These are phyloP conservation scores for Macroramphosus scolopax DNA, from an alignment of 2,797 vertebrate genomes.

Conservation along the genomic window DNA sequence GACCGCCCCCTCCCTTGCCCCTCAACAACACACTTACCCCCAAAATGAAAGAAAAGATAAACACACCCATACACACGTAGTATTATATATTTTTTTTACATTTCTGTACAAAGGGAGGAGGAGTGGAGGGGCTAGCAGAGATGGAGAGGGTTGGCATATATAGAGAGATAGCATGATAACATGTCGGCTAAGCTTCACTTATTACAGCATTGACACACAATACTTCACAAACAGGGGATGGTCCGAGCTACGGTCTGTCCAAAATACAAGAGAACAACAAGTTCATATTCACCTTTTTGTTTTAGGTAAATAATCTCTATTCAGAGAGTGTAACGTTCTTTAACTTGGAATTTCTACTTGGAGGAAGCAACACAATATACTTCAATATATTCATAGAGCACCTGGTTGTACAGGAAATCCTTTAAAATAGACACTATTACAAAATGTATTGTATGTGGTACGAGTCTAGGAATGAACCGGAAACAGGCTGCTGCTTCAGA, in stretches of 20 bases:
- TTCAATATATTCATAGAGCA: constrained; percentile 39
- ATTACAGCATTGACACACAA: constrained; percentile 52
- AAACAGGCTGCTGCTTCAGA: no score
- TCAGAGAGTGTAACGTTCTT: constrained; percentile 4
- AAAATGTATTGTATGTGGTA: constrained; percentile 8
- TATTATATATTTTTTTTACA: constrained; percentile 75
- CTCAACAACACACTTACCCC: constrained; percentile 42
- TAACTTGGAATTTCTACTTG: neutral
- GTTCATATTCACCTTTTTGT: no score
- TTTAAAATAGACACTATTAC: constrained; percentile 12
- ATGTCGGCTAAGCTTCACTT: constrained; percentile 47
- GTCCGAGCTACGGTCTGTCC: constrained; percentile 37
- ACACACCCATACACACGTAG: constrained; percentile 63
- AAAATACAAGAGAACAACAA: constrained; percentile 14
- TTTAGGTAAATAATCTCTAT: no score
- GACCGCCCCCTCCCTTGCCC: constrained; percentile 16
- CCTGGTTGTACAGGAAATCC: constrained; percentile 36
- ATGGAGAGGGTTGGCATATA: constrained; percentile 48
- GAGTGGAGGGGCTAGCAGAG: constrained; percentile 54
- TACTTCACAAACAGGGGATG: constrained; percentile 42
- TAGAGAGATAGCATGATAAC: constrained; percentile 41
- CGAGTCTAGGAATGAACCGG: constrained; percentile 2
- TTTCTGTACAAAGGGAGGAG: constrained; percentile 73
- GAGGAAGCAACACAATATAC: constrained; percentile 15
- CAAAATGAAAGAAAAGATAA: constrained; percentile 48